Evolutionary conservation across 2,113 vertebrate genomes (phyloP).

Genomic region (Perca schrenkii): DNA sequence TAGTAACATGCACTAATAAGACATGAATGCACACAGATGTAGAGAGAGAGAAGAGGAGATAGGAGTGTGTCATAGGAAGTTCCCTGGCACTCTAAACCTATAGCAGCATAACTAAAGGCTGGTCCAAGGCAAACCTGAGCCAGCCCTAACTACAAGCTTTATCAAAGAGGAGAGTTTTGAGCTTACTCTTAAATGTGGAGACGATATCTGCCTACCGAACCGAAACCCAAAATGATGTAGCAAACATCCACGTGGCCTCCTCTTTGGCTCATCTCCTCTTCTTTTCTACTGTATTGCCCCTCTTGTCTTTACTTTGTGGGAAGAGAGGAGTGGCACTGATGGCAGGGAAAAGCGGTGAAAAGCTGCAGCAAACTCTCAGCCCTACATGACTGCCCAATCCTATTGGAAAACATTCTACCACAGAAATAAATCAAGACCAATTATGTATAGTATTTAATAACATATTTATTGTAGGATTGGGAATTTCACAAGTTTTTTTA

Average conservation of each 20-base stretch:
- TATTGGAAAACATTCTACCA: not conserved
- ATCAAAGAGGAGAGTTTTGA: too few species aligned
- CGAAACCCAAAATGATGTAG: not conserved
- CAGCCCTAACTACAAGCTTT: too few species aligned
- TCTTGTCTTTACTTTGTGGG: not conserved
- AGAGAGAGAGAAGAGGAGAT: too few species aligned
- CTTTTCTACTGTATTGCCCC: not conserved
- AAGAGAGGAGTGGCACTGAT: not conserved
- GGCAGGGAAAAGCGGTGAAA: not conserved
- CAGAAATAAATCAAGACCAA: not conserved
- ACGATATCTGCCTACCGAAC: too few species aligned
- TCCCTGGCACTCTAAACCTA: too few species aligned
- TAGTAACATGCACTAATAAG: too few species aligned
- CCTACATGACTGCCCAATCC: too few species aligned
- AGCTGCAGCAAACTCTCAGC: not conserved
- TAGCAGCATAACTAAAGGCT: too few species aligned
- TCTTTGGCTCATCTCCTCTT: not conserved
- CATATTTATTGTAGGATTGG: slow-evolving; percentile 19
- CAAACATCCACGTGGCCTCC: not conserved
- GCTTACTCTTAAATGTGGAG: too few species aligned
- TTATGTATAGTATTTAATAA: slow-evolving; percentile 11
- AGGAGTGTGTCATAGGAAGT: too few species aligned
- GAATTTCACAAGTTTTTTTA: slow-evolving; percentile 11
- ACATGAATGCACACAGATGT: too few species aligned
- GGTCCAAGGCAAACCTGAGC: too few species aligned